A percentile compares a stretch with the other conserved stretches of the same genome.
These are phyloP conservation scores for Eilema caniola DNA, from an alignment of 2,888 invertebrate genomes.

Conservation along the genomic window DNA sequence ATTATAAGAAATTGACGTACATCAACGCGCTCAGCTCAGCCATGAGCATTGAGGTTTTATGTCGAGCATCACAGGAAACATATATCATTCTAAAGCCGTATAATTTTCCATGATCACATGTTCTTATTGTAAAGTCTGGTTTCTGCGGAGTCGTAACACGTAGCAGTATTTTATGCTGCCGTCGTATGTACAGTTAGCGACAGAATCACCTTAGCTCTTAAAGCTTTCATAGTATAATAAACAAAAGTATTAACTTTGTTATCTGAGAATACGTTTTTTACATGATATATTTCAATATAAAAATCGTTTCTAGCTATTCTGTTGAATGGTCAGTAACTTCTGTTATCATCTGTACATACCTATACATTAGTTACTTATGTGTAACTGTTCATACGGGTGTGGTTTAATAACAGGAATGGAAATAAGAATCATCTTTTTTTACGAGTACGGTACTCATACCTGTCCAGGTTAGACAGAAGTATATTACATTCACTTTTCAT, in stretches of 20 bases:
- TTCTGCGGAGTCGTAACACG: slow-evolving; percentile 18
- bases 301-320: too few relatives aligned
- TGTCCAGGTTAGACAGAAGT: neutral
- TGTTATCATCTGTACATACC: neutral
- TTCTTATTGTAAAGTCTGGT: slow-evolving; percentile 21
- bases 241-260: neutral
- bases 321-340: neutral
- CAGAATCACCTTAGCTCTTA: neutral
- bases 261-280: neutral
- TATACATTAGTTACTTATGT: too few relatives aligned
- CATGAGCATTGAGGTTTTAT: slow-evolving; percentile 9
- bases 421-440: neutral
- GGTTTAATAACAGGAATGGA: neutral
- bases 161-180: slow-evolving; percentile 9
- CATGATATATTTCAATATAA: too few relatives aligned
- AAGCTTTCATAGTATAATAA: neutral
- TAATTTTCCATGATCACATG: slow-evolving; percentile 21
- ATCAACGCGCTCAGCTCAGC: neutral
- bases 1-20: slow-evolving; percentile 19
- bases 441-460: neutral
- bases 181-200: neutral
- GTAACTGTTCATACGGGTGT: neutral
- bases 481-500: neutral
- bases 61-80: slow-evolving; percentile 8
- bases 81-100: slow-evolving; percentile 6